Evolutionary conservation across 2,888 invertebrate genomes (phyloP), one percentile per base, ranked within the genome.

Genomic region (Petrolisthes manimaculis): DNA sequence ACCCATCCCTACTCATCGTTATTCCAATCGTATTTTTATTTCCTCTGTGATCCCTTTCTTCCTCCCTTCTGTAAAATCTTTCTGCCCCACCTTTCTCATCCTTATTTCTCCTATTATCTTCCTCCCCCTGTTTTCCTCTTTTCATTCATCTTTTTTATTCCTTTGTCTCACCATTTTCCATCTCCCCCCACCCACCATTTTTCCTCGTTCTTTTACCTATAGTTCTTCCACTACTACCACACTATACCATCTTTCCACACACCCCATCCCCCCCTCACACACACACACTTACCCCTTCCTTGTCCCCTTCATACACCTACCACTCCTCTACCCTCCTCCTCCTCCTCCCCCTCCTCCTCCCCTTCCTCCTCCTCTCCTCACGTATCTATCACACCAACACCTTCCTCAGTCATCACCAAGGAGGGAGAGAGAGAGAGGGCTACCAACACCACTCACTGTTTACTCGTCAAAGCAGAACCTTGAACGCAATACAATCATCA

Each of bases 401-500:
- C 18, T 61, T 12, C 18, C 61, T 18, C 61, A 37, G 37, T 37
- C 37, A 37, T 37, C 37, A 37, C n/a, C n/a, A 37, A 2, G 37
- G 37, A 37, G 37, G 37, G 37, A 37, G 37, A 2, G 37, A n/a
- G n/a, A 37, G 37, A 2, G 37, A 37, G 37, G 37, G 37, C 37
- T 37, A 37, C 37, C 37, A 37, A 37, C 37, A 37, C 18, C 61
- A 12, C 61, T 61, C 61, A 12, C 61, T 61, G 12, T 61, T 18
- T 61, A 9, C 18, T 18, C 18, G 12, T 61, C 61, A 12, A 9
- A 61, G 18, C 18, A 18, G 61, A 9, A 61, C 61, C 61, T 9
- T 61, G 61, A 61, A 71, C 18, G 71, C 71, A n/a, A 71, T n/a
- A 71, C 71, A 71, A 71, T 71, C 71, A 71, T 71, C 71, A 71